A percentile compares a stretch with the other conserved stretches of the same genome.
phyloP scores from a whole-genome alignment of 1,140 invertebrate genomes.

The Drosophila parabipectinata region DNA sequence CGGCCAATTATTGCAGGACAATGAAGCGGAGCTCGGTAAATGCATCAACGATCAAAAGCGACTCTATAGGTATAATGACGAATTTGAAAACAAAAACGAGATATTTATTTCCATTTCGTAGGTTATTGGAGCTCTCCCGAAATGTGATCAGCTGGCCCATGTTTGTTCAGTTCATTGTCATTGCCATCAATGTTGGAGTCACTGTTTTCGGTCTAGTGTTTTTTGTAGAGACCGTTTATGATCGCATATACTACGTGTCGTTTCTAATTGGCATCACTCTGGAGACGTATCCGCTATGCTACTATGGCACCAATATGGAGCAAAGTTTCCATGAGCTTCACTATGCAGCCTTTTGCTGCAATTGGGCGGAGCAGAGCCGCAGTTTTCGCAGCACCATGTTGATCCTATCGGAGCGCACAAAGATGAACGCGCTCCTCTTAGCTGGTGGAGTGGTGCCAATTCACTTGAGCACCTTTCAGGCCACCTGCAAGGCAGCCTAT shows the following conservation, averaged over 20 bases:
- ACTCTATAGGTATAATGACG: slow-evolving; percentile 44
- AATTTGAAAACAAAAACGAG: not conserved
- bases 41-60: slow-evolving; percentile 65
- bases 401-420: slow-evolving; percentile 60
- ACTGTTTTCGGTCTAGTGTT: slow-evolving; percentile 48
- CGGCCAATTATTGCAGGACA: slow-evolving; percentile 4
- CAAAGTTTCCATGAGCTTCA: slow-evolving; percentile 43
- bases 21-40: slow-evolving; percentile 40
- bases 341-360: slow-evolving; percentile 59
- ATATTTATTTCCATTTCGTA: not conserved
- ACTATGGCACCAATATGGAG: slow-evolving; percentile 63
- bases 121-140: slow-evolving; percentile 40
- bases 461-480: slow-evolving; percentile 65
- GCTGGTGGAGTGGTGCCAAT: slow-evolving; percentile 67
- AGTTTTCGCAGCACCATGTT: slow-evolving; percentile 45
- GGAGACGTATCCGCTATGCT: slow-evolving; percentile 66
- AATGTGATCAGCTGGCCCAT: slow-evolving; percentile 60
- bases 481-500: slow-evolving; percentile 65
- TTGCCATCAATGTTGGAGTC: slow-evolving; percentile 51
- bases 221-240: slow-evolving; percentile 34
- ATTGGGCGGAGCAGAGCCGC: slow-evolving; percentile 66
- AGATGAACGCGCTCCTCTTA: slow-evolving; percentile 19
- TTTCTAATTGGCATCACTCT: slow-evolving; percentile 47
- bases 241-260: slow-evolving; percentile 36
- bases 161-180: slow-evolving; percentile 67